Conservation (phyloP, 2,797 vertebrate genomes). For the Periparus ater region DNA sequence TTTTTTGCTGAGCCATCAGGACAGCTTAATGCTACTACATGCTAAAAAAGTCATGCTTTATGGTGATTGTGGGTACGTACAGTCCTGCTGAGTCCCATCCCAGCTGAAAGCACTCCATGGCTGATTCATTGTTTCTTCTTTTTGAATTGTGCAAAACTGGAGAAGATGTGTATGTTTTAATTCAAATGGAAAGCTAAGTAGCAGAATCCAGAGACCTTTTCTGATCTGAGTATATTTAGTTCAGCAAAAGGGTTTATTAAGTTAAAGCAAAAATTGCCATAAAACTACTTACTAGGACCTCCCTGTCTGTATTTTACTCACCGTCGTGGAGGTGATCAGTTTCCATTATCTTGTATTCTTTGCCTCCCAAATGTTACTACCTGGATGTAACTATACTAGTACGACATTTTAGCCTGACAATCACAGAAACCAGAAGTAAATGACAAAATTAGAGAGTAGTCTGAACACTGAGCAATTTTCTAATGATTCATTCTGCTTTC, state of each 20-base stretch:
- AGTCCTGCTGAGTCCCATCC: conserved; percentile 15
- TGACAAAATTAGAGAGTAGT: not conserved
- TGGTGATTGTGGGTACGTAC: not conserved
- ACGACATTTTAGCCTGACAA: not conserved
- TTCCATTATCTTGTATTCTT: not conserved
- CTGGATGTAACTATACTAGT: not conserved
- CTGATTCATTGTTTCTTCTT: not conserved
- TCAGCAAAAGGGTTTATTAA: not conserved
- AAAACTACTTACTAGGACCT: not conserved
- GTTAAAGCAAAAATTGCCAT: not conserved
- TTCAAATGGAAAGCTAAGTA: not conserved
- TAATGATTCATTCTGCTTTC: not conserved
- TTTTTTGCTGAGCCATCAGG: conserved; percentile 34
- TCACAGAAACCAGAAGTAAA: not conserved
- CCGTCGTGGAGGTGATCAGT: not conserved
- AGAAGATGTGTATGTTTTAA: not conserved
- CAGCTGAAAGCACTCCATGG: not conserved
- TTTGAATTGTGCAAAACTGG: not conserved
- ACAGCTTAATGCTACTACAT: not conserved
- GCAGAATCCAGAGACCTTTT: not conserved
- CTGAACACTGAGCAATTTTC: not conserved
- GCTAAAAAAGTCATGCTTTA: not conserved
- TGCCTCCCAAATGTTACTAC: not conserved
- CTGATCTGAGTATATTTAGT: not conserved
- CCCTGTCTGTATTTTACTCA: not conserved